Conservation (phyloP, 1,140 invertebrate species). For the Pararge aegeria region DNA sequence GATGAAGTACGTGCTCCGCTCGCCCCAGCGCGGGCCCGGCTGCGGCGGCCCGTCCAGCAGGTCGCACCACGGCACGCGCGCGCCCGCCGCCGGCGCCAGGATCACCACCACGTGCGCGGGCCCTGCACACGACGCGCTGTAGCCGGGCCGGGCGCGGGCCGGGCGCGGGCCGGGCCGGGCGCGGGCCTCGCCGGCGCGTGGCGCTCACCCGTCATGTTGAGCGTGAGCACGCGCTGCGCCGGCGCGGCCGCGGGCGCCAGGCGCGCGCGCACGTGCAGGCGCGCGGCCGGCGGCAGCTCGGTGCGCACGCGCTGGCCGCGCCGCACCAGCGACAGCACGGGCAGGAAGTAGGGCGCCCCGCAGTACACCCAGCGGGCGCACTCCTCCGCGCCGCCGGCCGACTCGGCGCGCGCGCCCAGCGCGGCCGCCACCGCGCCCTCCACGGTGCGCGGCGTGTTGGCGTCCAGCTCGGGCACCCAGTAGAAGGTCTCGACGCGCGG, state of each 20-base stretch:
- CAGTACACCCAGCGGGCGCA: conserved; percentile 86
- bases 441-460: conserved; percentile 83
- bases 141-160: conserved; percentile 28
- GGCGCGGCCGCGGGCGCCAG: conserved; percentile 1
- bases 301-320: conserved; percentile 63
- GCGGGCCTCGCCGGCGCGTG: not conserved
- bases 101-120: conserved; percentile 34
- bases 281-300: conserved; percentile 16
- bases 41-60: conserved; percentile 27
- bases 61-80: conserved; percentile 21
- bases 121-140: conserved; percentile 26
- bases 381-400: conserved; percentile 65
- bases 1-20: conserved; percentile 53
- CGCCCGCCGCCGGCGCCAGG: conserved; percentile 36
- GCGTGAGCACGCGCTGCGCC: conserved; percentile 1
- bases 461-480: conserved; percentile 89
- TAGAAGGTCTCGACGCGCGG: conserved; percentile 73
- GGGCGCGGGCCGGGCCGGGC: conserved; percentile 4
- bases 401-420: conserved; percentile 28
- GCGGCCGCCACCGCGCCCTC: conserved; percentile 28
- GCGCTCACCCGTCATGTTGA: conserved; percentile 3
- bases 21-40: conserved; percentile 33
- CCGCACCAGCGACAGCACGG: conserved; percentile 75
- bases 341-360: conserved; percentile 88
- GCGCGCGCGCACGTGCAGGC: conserved; percentile 2